Percentiles rank a stretch among this genome's conserved stretches.
Evolutionary conservation across 2,888 invertebrate genomes (phyloP).

Genomic region (Ectropis crepuscularia): DNA sequence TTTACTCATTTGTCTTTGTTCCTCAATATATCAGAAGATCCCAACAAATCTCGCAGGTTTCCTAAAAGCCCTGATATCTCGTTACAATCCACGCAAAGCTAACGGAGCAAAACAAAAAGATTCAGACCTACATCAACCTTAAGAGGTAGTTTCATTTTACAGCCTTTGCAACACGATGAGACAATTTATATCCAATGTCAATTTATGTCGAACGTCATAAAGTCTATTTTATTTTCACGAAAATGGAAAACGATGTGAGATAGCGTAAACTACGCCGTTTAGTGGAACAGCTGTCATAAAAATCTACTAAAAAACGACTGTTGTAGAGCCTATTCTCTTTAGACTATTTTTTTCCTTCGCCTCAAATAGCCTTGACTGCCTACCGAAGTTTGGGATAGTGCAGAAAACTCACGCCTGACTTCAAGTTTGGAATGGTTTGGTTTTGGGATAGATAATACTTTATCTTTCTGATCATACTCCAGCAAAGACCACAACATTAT

Average conservation of each 20-base stretch:
- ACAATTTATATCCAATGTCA: constrained; percentile 1
- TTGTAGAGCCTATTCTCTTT: too few relatives aligned
- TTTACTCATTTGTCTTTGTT: too few relatives aligned
- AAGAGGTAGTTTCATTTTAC: constrained; percentile 3
- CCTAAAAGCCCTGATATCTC: not conserved
- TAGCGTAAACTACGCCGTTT: constrained; percentile 2
- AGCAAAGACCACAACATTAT: too few relatives aligned
- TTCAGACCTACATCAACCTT: constrained; percentile 1
- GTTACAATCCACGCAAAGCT: not conserved
- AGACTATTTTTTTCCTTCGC: too few relatives aligned
- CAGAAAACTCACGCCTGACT: too few relatives aligned
- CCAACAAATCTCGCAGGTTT: too few relatives aligned
- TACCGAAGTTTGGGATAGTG: too few relatives aligned
- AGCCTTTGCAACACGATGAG: constrained; percentile 1
- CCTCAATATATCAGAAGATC: too few relatives aligned
- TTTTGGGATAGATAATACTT: too few relatives aligned
- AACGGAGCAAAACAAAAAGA: not conserved
- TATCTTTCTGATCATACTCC: too few relatives aligned
- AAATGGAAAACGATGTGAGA: constrained; percentile 4
- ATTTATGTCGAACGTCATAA: constrained; percentile 6
- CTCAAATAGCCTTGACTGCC: too few relatives aligned
- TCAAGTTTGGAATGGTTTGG: too few relatives aligned
- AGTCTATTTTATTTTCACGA: constrained; percentile 3
- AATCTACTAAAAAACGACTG: not conserved
- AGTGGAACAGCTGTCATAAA: constrained; percentile 7